These are phyloP conservation scores for zebrafish (Danio rerio) DNA, from an alignment of 2,113 vertebrate species.

Conservation along the genomic window GRCz12tu NC_133193.1:32570001-32570500, in stretches of 20 bases:
- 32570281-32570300: not conserved
- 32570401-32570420: slow-evolving; percentile 19
- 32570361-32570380: slow-evolving; percentile 29
- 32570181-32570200: not conserved
- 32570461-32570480: too few species aligned
- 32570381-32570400: slow-evolving; percentile 39
- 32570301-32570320: slow-evolving; percentile 29
- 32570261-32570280: not conserved
- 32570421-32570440: slow-evolving; percentile 28
- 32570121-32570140: not conserved
- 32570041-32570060: slow-evolving; percentile 23
- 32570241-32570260: not conserved
- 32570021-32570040: slow-evolving; percentile 15
- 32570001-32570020: too few species aligned
- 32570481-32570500: too few species aligned
- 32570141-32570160: slow-evolving; percentile 1
- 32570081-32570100: slow-evolving; percentile 30
- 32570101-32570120: slow-evolving; percentile 28
- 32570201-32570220: not conserved
- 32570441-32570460: too few species aligned
- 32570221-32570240: not conserved
- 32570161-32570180: slow-evolving; percentile 5
- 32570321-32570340: slow-evolving; percentile 27
- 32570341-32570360: not conserved
- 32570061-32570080: not conserved